Evolutionary conservation across 2,888 invertebrate species (phyloP).

Genomic region (Drosophila ustulata): DNA sequence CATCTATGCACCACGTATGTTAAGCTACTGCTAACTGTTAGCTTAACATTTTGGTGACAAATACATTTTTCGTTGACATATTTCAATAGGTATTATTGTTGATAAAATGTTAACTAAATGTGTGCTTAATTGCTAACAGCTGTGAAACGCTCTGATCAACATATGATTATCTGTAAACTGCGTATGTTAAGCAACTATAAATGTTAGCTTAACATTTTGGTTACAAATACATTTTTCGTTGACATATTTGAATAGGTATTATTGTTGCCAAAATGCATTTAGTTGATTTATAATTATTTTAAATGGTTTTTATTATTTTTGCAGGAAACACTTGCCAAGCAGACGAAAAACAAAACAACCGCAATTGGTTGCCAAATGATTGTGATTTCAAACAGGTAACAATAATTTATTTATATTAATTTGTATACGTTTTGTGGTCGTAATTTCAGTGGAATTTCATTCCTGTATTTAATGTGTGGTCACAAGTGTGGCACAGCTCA

Average conservation of each 20-base stretch:
- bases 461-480: conserved; percentile 19
- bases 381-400: conserved; percentile 22
- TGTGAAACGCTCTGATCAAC: too few species aligned
- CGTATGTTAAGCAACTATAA: too few species aligned
- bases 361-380: conserved; percentile 22
- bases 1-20: too few species aligned
- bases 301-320: conserved; percentile 8
- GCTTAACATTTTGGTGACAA: too few species aligned
- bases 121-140: too few species aligned
- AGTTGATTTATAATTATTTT: not conserved
- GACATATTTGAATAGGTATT: not conserved
- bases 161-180: too few species aligned
- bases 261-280: not conserved
- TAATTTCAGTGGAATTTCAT: not conserved
- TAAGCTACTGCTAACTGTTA: too few species aligned
- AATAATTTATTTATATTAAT: conserved; percentile 10
- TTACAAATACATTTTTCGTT: not conserved
- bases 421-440: conserved; percentile 14
- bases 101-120: too few species aligned
- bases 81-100: too few species aligned
- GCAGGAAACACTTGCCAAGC: not conserved
- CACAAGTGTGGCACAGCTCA: conserved; percentile 16
- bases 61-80: too few species aligned
- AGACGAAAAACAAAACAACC: conserved; percentile 2
- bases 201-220: not conserved